Evolutionary conservation across 2,113 vertebrate species (phyloP), one percentile per base, ranked within the genome.

Genomic region (Atrichornis clamosus): DNA sequence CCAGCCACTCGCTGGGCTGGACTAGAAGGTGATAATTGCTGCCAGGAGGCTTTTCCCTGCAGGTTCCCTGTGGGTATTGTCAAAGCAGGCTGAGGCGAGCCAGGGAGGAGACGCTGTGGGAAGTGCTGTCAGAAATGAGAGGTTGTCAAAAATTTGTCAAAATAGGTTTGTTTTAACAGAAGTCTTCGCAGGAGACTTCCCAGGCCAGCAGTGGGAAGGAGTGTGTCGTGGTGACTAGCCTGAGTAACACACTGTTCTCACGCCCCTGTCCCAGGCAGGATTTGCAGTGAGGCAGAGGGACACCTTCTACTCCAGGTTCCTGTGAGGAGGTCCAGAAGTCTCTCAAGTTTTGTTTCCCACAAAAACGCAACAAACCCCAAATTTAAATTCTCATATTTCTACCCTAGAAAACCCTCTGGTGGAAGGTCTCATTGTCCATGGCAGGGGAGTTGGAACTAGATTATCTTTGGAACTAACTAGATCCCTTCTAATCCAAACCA

Each of bases 1-100:
- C 63, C 10, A 7, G 3, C 33, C 2, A 0, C 77, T 82, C 4
- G 0, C 62, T 44, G 58, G 1, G 0, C 4, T 53, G 39, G 46
- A 69, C n/a, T 35, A 49, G 79, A 74, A 92, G 42, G 73, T 92
- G 64, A 24, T 90, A 86, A 81, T 74, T 90, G 83, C 33, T 90
- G 42, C 72, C 42, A 41, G 52, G 21, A 88, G 85, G 70, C 33
- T 77, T 47, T 73, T 78, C 46, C 62, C 64, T 88, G 37, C 41
- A 42, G 72, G 22, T 68, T 92, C 67, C 86, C 72, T 10, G 2
- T 37, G 80, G 76, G 49, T 46, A 30, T 52, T 83, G 72, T 77
- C 91, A 74, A 76, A 88, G n/a, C 19, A 88, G 20, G 63, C n/a
- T 80, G 58, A 62, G 58, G 11, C 56, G 55, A 32, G 41, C 28